Conservation (phyloP, 2,888 invertebrate genomes). For the Sinopyrophorus schimmeli region DNA sequence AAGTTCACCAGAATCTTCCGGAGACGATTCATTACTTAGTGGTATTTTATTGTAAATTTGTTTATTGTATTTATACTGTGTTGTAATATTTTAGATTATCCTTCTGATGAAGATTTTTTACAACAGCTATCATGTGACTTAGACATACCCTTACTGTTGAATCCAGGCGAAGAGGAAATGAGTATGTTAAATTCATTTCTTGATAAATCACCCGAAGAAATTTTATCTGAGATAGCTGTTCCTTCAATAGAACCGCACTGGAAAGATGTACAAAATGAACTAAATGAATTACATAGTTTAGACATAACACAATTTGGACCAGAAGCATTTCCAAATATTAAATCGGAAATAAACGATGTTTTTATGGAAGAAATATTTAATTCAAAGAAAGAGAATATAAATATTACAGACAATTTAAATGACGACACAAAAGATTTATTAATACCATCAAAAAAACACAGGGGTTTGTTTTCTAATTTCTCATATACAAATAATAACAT, state of each 20-base stretch:
- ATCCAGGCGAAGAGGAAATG: slow-evolving; percentile 49
- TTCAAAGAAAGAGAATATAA: no score
- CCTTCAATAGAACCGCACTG: slow-evolving; percentile 24
- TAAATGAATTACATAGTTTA: slow-evolving; percentile 37
- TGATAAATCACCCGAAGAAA: slow-evolving; percentile 50
- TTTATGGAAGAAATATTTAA: no score
- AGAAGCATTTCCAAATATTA: slow-evolving; percentile 40
- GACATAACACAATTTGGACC: slow-evolving; percentile 40
- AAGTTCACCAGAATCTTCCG: slow-evolving; percentile 50
- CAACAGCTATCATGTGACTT: slow-evolving; percentile 50
- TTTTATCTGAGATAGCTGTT: slow-evolving; percentile 47
- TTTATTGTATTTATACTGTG: slow-evolving; percentile 2
- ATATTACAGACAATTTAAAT: no score
- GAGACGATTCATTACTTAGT: slow-evolving; percentile 46
- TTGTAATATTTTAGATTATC: slow-evolving; percentile 44
- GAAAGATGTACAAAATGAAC: slow-evolving; percentile 34
- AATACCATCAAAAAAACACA: no score
- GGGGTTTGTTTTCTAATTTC: no score
- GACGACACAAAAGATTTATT: no score
- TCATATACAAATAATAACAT: no score
- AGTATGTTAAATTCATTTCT: slow-evolving; percentile 48
- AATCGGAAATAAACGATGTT: slow-evolving; percentile 41
- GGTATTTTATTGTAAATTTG: slow-evolving; percentile 42
- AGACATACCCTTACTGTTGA: slow-evolving; percentile 51
- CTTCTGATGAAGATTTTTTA: slow-evolving; percentile 51